A percentile compares a stretch with the other conserved stretches of the same genome.
Evolutionary conservation across 64 coral and sea anemone genomes (phyloP).

Genomic region (Montipora capricornis): DNA sequence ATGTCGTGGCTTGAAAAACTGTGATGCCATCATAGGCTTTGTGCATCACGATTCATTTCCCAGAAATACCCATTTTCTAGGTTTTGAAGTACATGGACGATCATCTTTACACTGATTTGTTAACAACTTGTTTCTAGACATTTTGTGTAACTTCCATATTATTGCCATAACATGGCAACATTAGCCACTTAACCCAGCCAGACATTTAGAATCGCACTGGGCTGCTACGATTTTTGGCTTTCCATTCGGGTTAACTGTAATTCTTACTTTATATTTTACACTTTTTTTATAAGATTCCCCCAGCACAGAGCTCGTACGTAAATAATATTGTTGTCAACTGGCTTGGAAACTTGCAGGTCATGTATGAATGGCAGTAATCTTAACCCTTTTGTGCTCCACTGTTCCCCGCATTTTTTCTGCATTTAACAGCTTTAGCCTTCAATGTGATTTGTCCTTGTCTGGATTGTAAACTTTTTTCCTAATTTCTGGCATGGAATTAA

Average conservation of each 20-base stretch:
- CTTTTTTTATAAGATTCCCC: slow-evolving; percentile 60
- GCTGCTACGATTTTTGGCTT: slow-evolving; percentile 77
- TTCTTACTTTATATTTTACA: slow-evolving; percentile 80
- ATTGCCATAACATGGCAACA: slow-evolving; percentile 76
- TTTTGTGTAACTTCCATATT: slow-evolving; percentile 75
- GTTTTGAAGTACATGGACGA: slow-evolving; percentile 68
- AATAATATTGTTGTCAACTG: slow-evolving; percentile 34
- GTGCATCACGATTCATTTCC: slow-evolving; percentile 67
- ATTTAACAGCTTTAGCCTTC: no score
- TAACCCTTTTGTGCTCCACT: slow-evolving; percentile 58
- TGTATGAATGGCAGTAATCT: slow-evolving; percentile 67
- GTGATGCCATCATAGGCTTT: slow-evolving; percentile 49
- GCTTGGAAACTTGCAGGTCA: slow-evolving; percentile 48
- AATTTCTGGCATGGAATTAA: slow-evolving; percentile 25
- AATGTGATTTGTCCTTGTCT: not conserved
- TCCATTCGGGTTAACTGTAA: slow-evolving; percentile 54
- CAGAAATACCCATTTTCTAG: slow-evolving; percentile 76
- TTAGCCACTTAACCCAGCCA: slow-evolving; percentile 56
- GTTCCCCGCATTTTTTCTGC: no score
- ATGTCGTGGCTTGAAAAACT: slow-evolving; percentile 73
- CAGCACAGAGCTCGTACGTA: slow-evolving; percentile 69
- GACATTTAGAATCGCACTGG: slow-evolving; percentile 65
- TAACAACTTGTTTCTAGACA: slow-evolving; percentile 57
- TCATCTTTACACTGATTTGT: slow-evolving; percentile 23
- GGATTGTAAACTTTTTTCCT: slow-evolving; percentile 50